A percentile compares a stretch with the other conserved stretches of the same genome.
Evolutionary conservation across 2,113 vertebrate species (phyloP).

Genomic region (Scytalopus superciliaris): DNA sequence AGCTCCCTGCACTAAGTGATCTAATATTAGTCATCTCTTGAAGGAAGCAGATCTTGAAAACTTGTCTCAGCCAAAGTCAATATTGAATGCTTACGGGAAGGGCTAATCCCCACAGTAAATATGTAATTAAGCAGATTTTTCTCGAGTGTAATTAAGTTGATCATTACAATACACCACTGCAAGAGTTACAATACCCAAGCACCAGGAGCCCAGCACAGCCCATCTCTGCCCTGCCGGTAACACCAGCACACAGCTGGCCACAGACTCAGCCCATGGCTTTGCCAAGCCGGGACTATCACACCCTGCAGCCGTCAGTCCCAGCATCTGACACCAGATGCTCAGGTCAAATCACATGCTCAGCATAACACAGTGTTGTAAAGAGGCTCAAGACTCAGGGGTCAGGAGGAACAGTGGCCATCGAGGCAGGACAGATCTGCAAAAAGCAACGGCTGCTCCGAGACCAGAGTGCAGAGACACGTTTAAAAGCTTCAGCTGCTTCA

Average conservation of each 20-base stretch:
- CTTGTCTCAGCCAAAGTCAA: conserved; percentile 42
- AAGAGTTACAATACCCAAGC: background rate
- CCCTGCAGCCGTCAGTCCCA: background rate
- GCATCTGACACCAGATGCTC: background rate
- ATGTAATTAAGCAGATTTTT: conserved; percentile 41
- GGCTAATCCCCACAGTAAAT: conserved; percentile 43
- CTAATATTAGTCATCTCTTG: conserved; percentile 19
- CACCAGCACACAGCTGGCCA: background rate
- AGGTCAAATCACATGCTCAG: background rate
- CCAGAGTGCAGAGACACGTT: background rate
- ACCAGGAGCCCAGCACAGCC: background rate
- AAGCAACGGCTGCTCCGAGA: background rate
- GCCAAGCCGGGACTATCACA: background rate
- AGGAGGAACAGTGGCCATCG: rapidly evolving
- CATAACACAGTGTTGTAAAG: rapidly evolving
- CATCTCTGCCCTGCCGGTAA: background rate
- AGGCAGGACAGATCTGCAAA: background rate
- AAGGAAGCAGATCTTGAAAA: conserved; percentile 31
- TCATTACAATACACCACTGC: background rate
- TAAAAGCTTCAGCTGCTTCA: background rate
- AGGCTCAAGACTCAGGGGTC: background rate
- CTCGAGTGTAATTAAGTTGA: background rate
- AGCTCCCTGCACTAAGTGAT: background rate
- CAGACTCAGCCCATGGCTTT: background rate
- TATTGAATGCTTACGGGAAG: background rate